Base-by-base conservation (phyloP, 2,888 invertebrate species). In the Xanthia icteritia region DNA sequence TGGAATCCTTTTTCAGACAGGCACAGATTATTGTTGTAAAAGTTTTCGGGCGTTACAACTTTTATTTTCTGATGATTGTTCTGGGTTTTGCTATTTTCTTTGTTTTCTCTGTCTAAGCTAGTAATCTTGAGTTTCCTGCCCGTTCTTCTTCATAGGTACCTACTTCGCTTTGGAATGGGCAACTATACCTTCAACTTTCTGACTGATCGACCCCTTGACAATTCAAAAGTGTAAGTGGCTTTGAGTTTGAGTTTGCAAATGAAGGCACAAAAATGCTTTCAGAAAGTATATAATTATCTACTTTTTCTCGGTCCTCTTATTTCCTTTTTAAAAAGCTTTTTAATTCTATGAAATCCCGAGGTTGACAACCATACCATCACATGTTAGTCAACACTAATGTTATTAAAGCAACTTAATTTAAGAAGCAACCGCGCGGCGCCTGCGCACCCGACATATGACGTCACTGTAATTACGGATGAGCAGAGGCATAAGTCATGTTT, bases 371-470 rank as follows among this genome's bases (percentile, higher is more conserved):
- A 67, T 88, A 70, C 13, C 45, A 42, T 31, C 51, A 76, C 65
- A 77, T 81, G 81, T 87, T 77, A 78, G 75, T 84, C 81, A 84
- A 74, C 83, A 68, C 68, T 82, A 81, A 88, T 83, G 81, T 82
- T 83, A 72, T 84, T 82, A 82, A 61, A 79, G 81, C 86, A 80
- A 88, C 85, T 88, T 89, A 86, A 89, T 88, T 82, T 81, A 77
- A 85, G 81, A 88, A 78, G 82, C 86, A 87, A 78, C 71, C 27
- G 64, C 51, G 45, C 81, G 87, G 87, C 88, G 88, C 87, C 88
- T 54, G 81, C 82, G 69, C 83, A 75, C 69, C 68, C 72, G 74
- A 60, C 61, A 65, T 42, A 71, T 89, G 89, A 88, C 83, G 85
- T 88, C 88, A 86, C 73, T 72, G 42, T 56, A 72, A 79, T 84